A percentile compares a stretch with the other conserved stretches of the same genome.
phyloP scores from a whole-genome alignment of 2,113 vertebrate genomes.

The Toxotes jaculatrix region DNA sequence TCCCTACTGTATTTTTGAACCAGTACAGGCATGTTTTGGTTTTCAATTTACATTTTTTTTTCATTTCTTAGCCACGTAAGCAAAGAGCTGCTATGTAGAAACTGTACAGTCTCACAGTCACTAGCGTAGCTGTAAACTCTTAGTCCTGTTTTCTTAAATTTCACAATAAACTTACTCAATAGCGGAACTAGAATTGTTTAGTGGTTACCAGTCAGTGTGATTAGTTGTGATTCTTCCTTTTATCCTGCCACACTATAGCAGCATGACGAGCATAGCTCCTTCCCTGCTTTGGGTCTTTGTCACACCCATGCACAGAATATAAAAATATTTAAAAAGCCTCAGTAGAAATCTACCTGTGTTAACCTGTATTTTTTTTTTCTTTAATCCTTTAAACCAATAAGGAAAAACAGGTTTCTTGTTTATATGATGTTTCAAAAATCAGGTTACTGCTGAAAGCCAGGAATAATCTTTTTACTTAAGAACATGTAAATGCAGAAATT shows the following conservation, averaged over 20 bases:
- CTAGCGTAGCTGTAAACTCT: too few species aligned
- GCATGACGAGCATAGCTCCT: neutral
- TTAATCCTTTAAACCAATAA: conserved; percentile 28
- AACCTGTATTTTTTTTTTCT: conserved; percentile 28
- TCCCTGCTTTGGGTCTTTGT: neutral
- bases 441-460: conserved; percentile 30
- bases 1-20: neutral
- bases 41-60: neutral
- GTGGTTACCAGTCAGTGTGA: too few species aligned
- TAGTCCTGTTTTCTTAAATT: too few species aligned
- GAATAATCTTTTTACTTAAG: conserved; percentile 46
- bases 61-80: neutral
- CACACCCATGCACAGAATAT: neutral
- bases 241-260: neutral
- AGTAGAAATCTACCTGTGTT: conserved; percentile 34
- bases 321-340: conserved; percentile 1
- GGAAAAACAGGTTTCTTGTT: conserved; percentile 41
- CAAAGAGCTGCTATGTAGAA: too few species aligned
- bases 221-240: neutral
- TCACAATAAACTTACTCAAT: too few species aligned
- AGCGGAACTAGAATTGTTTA: too few species aligned
- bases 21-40: neutral
- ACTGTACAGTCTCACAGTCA: too few species aligned
- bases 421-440: conserved; percentile 32
- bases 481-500: conserved; percentile 48